Conservation (phyloP, 1,140 invertebrate genomes). For the Riptortus pedestris region DNA sequence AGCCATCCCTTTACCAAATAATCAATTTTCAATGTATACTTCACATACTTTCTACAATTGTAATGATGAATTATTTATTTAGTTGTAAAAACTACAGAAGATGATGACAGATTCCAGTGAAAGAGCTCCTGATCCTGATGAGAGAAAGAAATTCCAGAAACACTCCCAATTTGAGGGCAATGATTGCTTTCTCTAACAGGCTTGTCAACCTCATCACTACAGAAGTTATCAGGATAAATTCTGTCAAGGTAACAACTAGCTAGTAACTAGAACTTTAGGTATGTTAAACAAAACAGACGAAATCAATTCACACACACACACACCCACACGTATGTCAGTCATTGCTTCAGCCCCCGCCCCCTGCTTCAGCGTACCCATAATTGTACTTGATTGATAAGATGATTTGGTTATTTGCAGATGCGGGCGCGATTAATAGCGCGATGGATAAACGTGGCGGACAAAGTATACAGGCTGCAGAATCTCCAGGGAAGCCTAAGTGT, state of each 20-base stretch:
- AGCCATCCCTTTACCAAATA: too few relatives aligned
- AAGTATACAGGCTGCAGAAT: slow-evolving; percentile 42
- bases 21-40: too few relatives aligned
- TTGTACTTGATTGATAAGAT: too few relatives aligned
- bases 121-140: slow-evolving; percentile 39
- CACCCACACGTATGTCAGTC: too few relatives aligned
- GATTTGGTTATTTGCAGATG: slow-evolving; percentile 35
- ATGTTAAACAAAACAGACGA: too few relatives aligned
- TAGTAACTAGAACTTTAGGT: too few relatives aligned
- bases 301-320: too few relatives aligned
- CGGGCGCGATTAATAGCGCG: slow-evolving; percentile 42
- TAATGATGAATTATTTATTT: too few relatives aligned
- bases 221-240: slow-evolving; percentile 39
- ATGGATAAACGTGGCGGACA: slow-evolving; percentile 44
- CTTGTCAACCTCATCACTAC: slow-evolving; percentile 41
- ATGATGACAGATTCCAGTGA: slow-evolving; percentile 10
- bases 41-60: too few relatives aligned
- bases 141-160: slow-evolving; percentile 40
- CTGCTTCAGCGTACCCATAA: too few relatives aligned
- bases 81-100: too few relatives aligned
- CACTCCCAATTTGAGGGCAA: slow-evolving; percentile 42
- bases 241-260: slow-evolving; percentile 37
- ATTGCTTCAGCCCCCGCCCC: too few relatives aligned
- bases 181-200: slow-evolving; percentile 44
- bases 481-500: slow-evolving; percentile 45